Percentiles rank a stretch among this genome's conserved stretches.
Conservation (phyloP, 2,888 invertebrate genomes). For the Tethea ocularis region DNA sequence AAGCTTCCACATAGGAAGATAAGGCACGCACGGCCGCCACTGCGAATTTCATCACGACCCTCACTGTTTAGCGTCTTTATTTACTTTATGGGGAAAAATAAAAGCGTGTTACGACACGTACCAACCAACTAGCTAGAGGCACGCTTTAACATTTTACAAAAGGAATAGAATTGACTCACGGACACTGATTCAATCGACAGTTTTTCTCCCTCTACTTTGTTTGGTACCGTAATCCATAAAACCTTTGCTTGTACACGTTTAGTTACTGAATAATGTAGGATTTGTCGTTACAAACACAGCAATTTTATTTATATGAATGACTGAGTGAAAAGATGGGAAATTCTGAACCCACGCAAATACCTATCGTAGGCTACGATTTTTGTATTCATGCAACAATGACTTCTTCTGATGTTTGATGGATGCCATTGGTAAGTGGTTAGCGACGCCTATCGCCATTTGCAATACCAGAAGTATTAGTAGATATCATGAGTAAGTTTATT, state of each 20-base stretch:
- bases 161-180: neutral
- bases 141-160: neutral
- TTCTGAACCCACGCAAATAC: too few species aligned
- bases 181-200: neutral
- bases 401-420: too few species aligned
- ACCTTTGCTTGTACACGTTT: slow-evolving; percentile 8
- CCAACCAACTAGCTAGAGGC: neutral
- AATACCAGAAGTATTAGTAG: too few species aligned
- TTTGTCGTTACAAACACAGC: neutral
- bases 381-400: too few species aligned
- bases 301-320: neutral
- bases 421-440: too few species aligned
- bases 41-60: slow-evolving; percentile 66
- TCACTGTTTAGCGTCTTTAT: slow-evolving; percentile 57
- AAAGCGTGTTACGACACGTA: slow-evolving; percentile 32
- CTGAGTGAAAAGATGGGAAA: too few species aligned
- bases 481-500: too few species aligned
- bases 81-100: slow-evolving; percentile 53
- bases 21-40: slow-evolving; percentile 73
- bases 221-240: slow-evolving; percentile 6
- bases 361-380: too few species aligned
- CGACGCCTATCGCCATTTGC: too few species aligned
- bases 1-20: slow-evolving; percentile 62
- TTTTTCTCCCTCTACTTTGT: slow-evolving; percentile 12
- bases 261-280: slow-evolving; percentile 12